A percentile compares a stretch with the other conserved stretches of the same genome.
These are phyloP conservation scores for Clusia tigrina DNA, from an alignment of 2,888 invertebrate species.

Conservation along the genomic window DNA sequence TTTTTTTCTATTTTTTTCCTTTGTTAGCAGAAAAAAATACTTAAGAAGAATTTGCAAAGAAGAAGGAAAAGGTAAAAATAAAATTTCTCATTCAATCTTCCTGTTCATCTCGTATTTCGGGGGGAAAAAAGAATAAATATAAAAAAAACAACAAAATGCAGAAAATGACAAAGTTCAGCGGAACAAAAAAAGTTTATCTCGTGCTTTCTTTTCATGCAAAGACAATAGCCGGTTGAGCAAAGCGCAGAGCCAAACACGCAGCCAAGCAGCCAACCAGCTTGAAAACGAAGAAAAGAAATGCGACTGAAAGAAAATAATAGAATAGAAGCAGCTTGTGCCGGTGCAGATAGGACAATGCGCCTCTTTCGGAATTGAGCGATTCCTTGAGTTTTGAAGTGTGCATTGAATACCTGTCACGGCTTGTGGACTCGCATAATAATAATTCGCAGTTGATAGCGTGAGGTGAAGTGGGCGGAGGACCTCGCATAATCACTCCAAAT, in stretches of 20 bases:
- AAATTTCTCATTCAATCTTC: background rate
- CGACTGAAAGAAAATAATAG: conserved; percentile 28
- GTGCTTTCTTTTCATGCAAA: conserved; percentile 49
- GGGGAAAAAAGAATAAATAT: background rate
- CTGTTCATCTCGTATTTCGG: background rate
- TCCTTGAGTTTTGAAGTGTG: conserved; percentile 7
- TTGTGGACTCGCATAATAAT: conserved; percentile 22
- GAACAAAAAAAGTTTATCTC: conserved; percentile 55
- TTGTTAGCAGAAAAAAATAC: background rate
- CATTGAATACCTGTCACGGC: conserved; percentile 6
- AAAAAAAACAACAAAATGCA: conserved; percentile 14
- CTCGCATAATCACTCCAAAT: too few relatives aligned
- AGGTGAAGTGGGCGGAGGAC: too few relatives aligned
- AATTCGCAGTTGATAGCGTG: too few relatives aligned
- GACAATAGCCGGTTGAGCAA: conserved; percentile 21
- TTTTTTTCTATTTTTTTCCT: background rate
- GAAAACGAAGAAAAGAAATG: too few relatives aligned
- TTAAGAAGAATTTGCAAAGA: background rate
- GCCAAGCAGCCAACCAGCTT: background rate
- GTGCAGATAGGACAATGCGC: conserved; percentile 29
- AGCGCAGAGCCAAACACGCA: background rate
- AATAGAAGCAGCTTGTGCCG: conserved; percentile 3
- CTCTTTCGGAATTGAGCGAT: conserved; percentile 7
- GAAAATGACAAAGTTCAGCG: conserved; percentile 48
- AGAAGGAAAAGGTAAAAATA: background rate